These are phyloP conservation scores for Sebastes kiyomatsui DNA, from an alignment of 2,797 vertebrate genomes.

Conservation along the genomic window DNA sequence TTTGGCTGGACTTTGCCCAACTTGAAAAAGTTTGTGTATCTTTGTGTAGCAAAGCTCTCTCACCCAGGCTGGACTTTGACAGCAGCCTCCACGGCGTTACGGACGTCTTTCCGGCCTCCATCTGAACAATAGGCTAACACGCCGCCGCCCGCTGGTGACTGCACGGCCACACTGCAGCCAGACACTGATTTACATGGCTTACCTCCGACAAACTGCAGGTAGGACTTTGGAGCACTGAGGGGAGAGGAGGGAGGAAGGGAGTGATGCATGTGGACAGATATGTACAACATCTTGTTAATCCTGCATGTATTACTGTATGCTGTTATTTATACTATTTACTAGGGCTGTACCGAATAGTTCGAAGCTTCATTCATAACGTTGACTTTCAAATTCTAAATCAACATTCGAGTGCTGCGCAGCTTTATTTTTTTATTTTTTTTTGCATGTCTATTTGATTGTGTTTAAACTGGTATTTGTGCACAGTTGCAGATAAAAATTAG, in stretches of 20 bases:
- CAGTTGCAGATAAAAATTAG: too few relatives aligned
- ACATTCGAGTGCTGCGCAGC: too few relatives aligned
- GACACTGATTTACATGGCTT: conserved; percentile 84
- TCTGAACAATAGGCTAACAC: conserved; percentile 85
- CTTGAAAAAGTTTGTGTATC: background rate
- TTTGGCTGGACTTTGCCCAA: background rate
- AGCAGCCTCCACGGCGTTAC: conserved; percentile 87
- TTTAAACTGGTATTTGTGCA: background rate
- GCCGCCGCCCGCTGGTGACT: conserved; percentile 62
- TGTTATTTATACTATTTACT: background rate
- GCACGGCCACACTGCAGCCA: conserved; percentile 82
- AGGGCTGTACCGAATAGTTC: too few relatives aligned
- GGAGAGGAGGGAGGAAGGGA: background rate
- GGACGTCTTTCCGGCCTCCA: conserved; percentile 86
- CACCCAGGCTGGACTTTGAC: conserved; percentile 87
- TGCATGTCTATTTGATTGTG: background rate
- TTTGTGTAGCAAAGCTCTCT: conserved; percentile 32
- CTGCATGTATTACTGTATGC: background rate
- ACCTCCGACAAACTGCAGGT: conserved; percentile 84
- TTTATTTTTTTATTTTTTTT: too few relatives aligned
- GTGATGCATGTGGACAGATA: background rate
- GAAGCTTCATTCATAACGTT: too few relatives aligned
- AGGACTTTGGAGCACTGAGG: conserved; percentile 80
- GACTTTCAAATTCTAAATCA: too few relatives aligned
- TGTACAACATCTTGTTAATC: background rate